A percentile compares a stretch with the other conserved stretches of the same genome.
Evolutionary conservation across 2,888 invertebrate species (phyloP).

Genomic region (Disparrhopalites patrizii): DNA sequence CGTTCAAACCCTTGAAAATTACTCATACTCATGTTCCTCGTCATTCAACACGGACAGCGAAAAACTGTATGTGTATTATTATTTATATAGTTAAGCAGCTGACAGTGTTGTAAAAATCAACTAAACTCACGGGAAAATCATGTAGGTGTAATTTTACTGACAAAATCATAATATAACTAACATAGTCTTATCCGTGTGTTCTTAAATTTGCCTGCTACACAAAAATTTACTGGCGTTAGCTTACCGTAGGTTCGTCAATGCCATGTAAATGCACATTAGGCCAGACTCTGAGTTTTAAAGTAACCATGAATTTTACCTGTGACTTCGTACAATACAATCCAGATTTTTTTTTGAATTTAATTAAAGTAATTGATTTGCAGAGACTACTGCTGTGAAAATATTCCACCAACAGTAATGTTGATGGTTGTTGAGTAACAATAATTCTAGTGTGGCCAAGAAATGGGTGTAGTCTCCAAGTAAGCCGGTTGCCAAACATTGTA

Average conservation of each 20-base stretch:
- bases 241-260: too few species aligned
- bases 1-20: constrained; percentile 15
- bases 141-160: neutral
- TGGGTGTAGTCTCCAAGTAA: too few species aligned
- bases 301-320: neutral
- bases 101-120: constrained; percentile 7
- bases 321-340: neutral
- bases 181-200: neutral
- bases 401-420: neutral
- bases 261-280: too few species aligned
- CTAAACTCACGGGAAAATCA: constrained; percentile 5
- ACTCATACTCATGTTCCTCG: constrained; percentile 2
- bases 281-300: neutral
- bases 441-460: too few species aligned
- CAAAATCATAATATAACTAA: neutral
- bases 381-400: neutral
- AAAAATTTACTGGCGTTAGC: too few species aligned
- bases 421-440: too few species aligned
- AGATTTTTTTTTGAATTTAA: neutral
- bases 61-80: constrained; percentile 4
- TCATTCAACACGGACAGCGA: neutral
- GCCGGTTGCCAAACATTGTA: too few species aligned
- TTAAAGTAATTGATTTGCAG: neutral
- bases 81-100: neutral
- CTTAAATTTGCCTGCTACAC: neutral